These are phyloP conservation scores for Arenicola marina DNA, from an alignment of 2,888 invertebrate genomes.

Conservation along the genomic window DNA sequence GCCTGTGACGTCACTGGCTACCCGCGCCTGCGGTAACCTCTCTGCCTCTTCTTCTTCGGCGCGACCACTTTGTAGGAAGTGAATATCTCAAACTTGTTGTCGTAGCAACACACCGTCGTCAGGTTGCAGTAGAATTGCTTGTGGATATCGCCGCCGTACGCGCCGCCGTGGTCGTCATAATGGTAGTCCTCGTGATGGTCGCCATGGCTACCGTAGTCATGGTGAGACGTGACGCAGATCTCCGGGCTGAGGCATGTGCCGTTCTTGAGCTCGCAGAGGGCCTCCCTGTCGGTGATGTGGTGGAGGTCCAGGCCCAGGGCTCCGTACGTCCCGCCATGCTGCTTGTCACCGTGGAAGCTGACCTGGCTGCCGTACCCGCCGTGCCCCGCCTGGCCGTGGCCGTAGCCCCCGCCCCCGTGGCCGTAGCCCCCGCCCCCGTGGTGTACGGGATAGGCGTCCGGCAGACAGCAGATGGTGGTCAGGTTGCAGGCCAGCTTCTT, in stretches of 20 bases:
- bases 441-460: background rate
- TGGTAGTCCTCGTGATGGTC: background rate
- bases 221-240: background rate
- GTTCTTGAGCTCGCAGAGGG: background rate
- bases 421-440: background rate
- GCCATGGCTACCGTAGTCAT: background rate
- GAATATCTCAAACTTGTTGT: background rate
- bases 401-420: background rate
- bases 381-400: background rate
- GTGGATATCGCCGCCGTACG: background rate
- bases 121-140: background rate
- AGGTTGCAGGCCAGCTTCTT: background rate
- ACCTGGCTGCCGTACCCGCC: background rate
- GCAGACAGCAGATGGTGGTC: slow-evolving; percentile 4
- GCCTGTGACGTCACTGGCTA: no score
- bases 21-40: no score
- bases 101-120: background rate
- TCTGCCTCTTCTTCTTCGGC: no score
- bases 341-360: no score
- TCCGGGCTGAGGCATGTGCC: slow-evolving; percentile 1
- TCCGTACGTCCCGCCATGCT: background rate
- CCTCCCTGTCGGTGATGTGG: background rate
- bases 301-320: background rate
- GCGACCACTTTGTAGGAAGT: background rate
- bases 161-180: background rate